A percentile compares a stretch with the other conserved stretches of the same genome.
Evolutionary conservation across 2,888 invertebrate species (phyloP).

Genomic region (Ditula angustiorana): DNA sequence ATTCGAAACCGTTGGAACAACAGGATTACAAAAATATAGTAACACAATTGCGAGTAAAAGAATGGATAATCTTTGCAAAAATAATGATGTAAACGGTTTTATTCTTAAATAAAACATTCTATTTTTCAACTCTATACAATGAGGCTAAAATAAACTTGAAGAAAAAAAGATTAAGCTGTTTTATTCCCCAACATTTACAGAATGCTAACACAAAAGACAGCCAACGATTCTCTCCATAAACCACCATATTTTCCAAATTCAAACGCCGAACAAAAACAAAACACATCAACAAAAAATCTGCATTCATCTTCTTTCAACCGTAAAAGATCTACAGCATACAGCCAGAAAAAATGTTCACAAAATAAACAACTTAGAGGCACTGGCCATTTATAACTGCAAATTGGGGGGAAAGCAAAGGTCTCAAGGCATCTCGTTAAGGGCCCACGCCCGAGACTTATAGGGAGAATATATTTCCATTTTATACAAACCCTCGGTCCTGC

Average conservation of each 20-base stretch:
- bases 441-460: conserved; percentile 60
- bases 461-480: conserved; percentile 72
- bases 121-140: too few species aligned
- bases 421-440: conserved; percentile 62
- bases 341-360: conserved; percentile 35
- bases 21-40: too few species aligned
- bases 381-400: conserved; percentile 63
- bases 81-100: too few species aligned
- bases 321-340: conserved; percentile 24
- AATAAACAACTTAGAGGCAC: conserved; percentile 51
- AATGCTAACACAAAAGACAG: neutral
- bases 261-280: conserved; percentile 17
- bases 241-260: neutral
- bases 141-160: too few species aligned
- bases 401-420: conserved; percentile 68
- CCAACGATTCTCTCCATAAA: neutral
- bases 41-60: too few species aligned
- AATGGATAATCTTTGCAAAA: too few species aligned
- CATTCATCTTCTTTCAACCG: conserved; percentile 18
- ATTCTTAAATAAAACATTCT: too few species aligned
- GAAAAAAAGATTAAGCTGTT: neutral
- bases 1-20: too few species aligned
- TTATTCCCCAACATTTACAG: neutral
- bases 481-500: conserved; percentile 52
- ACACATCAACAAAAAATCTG: conserved; percentile 28